These are phyloP conservation scores for Mylabris sibirica DNA, from an alignment of 2,888 invertebrate genomes.

Conservation along the genomic window DNA sequence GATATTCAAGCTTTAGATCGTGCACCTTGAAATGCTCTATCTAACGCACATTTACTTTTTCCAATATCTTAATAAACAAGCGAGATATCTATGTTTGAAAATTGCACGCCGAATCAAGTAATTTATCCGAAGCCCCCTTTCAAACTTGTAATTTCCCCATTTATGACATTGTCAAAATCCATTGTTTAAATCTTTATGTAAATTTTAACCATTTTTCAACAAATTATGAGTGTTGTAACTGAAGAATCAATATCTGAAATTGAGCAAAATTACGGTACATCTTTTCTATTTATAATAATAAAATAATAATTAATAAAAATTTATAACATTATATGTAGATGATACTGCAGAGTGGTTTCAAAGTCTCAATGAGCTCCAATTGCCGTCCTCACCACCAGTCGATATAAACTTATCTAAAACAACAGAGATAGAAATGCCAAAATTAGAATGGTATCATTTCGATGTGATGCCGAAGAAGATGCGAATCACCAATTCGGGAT, in stretches of 20 bases:
- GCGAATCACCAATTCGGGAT: constrained; percentile 73
- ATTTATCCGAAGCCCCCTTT: too few relatives aligned
- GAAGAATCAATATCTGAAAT: not conserved
- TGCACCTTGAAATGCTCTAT: too few relatives aligned
- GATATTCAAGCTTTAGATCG: too few relatives aligned
- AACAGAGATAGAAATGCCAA: constrained; percentile 59
- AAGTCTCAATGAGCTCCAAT: not conserved
- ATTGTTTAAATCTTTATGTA: not conserved
- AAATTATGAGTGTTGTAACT: not conserved
- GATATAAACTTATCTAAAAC: constrained; percentile 59
- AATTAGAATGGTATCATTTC: constrained; percentile 67
- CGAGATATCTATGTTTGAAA: too few relatives aligned
- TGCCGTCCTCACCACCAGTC: constrained; percentile 56
- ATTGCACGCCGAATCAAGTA: too few relatives aligned
- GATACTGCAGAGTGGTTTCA: not conserved
- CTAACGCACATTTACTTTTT: too few relatives aligned
- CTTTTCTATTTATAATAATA: too few relatives aligned
- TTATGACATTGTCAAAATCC: not conserved
- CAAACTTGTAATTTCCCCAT: too few relatives aligned
- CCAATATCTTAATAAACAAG: too few relatives aligned
- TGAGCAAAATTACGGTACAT: not conserved
- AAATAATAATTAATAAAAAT: too few relatives aligned
- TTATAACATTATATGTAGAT: not conserved
- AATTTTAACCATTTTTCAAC: not conserved
- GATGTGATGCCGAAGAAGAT: constrained; percentile 69